These are phyloP conservation scores for Drosophila paramelanica DNA, from an alignment of 2,888 invertebrate genomes.

Conservation along the genomic window DNA sequence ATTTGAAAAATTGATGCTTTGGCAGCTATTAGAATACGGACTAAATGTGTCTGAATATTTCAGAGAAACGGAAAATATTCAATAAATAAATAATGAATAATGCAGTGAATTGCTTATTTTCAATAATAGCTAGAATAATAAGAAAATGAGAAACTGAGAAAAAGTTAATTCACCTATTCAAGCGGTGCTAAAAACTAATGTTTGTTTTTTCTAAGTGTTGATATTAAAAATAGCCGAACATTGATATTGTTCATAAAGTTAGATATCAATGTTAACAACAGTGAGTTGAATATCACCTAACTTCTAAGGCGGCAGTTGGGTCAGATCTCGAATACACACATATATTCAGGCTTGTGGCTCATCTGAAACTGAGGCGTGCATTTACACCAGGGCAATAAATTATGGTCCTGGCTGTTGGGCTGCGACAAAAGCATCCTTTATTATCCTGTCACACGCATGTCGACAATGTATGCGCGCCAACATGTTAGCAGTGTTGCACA, in stretches of 20 bases:
- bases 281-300: not conserved
- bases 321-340: not conserved
- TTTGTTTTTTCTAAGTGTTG: too few species aligned
- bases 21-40: not conserved
- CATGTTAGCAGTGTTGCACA: conserved; percentile 26
- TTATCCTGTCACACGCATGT: conserved; percentile 67
- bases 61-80: too few species aligned
- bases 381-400: conserved; percentile 43
- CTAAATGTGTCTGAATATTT: too few species aligned
- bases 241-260: too few species aligned
- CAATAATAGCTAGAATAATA: too few species aligned
- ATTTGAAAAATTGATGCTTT: not conserved
- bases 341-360: conserved; percentile 4
- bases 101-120: too few species aligned
- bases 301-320: not conserved
- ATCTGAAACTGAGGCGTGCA: conserved; percentile 47
- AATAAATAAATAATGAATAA: too few species aligned
- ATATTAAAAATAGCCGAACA: too few species aligned
- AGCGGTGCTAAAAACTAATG: too few species aligned
- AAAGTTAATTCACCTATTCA: too few species aligned
- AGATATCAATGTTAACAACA: too few species aligned
- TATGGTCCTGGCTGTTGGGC: conserved; percentile 25
- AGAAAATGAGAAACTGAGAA: too few species aligned
- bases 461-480: conserved; percentile 41
- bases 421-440: conserved; percentile 65